These are phyloP conservation scores for Leptopilina syphax DNA, from an alignment of 2,888 invertebrate species.

Conservation along the genomic window DNA sequence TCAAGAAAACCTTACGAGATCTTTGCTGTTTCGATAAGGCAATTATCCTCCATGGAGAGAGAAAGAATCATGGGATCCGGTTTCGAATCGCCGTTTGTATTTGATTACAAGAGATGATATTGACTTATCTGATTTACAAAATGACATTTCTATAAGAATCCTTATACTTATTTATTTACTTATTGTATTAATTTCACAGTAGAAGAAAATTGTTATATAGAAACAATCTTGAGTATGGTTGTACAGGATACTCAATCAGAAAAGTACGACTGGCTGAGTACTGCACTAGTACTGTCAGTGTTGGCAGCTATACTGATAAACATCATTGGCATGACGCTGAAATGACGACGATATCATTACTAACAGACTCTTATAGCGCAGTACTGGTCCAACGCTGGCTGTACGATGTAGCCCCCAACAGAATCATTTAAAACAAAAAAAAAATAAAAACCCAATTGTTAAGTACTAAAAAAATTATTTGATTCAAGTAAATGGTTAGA, in stretches of 20 bases:
- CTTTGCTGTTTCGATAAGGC: conserved; percentile 20
- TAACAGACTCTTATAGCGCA: too few species aligned
- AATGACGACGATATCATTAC: too few species aligned
- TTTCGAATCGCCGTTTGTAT: conserved; percentile 17
- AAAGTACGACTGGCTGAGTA: too few species aligned
- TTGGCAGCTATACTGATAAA: too few species aligned
- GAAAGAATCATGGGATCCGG: conserved; percentile 27
- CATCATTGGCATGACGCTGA: too few species aligned
- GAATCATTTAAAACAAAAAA: too few species aligned
- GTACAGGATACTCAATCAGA: not conserved
- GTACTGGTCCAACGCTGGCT: too few species aligned
- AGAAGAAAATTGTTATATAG: not conserved
- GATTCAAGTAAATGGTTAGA: too few species aligned
- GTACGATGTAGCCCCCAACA: too few species aligned
- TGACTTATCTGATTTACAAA: conserved; percentile 13
- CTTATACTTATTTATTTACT: not conserved
- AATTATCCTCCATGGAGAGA: conserved; percentile 33
- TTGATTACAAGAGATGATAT: conserved; percentile 7
- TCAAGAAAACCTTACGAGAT: conserved; percentile 31
- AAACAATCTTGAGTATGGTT: not conserved
- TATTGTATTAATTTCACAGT: not conserved
- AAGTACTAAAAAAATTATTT: too few species aligned
- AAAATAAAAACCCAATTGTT: too few species aligned
- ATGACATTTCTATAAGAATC: conserved; percentile 11
- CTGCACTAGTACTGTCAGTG: too few species aligned